Evolutionary conservation across 2,888 invertebrate genomes (phyloP).

Genomic region (Hydraecia micacea): DNA sequence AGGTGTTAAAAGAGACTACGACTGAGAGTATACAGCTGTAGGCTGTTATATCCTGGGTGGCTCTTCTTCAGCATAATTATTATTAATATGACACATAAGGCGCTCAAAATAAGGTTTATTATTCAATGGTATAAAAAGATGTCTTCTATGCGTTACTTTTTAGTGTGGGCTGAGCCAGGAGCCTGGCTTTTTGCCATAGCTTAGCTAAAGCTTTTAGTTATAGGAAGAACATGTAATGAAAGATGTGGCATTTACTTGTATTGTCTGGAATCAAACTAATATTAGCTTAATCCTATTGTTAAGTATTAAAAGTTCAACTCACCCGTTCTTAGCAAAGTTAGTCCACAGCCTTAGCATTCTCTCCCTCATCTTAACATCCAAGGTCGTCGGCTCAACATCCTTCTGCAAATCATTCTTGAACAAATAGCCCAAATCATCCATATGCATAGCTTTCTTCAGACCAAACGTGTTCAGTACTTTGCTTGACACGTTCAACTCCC

Average conservation of each 20-base stretch:
- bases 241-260: background rate
- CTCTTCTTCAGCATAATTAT: background rate
- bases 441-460: slow-evolving; percentile 77
- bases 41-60: background rate
- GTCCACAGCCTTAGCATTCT: slow-evolving; percentile 85
- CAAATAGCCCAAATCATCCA: slow-evolving; percentile 84
- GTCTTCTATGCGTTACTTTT: no score
- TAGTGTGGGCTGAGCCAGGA: background rate
- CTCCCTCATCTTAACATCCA: slow-evolving; percentile 84
- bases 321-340: slow-evolving; percentile 88
- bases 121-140: background rate
- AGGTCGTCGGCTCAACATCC: slow-evolving; percentile 77
- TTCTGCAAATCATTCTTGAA: slow-evolving; percentile 81
- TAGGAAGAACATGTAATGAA: background rate
- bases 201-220: background rate
- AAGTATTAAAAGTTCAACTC: slow-evolving; percentile 60
- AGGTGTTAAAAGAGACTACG: background rate
- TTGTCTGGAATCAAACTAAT: background rate
- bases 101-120: background rate
- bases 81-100: background rate
- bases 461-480: slow-evolving; percentile 69
- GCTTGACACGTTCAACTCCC: slow-evolving; percentile 78
- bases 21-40: background rate
- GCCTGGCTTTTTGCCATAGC: background rate
- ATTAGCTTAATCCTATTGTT: background rate